Base-by-base conservation (phyloP, 2,797 vertebrate genomes). In the Lepilemur septentrionalis region DNA sequence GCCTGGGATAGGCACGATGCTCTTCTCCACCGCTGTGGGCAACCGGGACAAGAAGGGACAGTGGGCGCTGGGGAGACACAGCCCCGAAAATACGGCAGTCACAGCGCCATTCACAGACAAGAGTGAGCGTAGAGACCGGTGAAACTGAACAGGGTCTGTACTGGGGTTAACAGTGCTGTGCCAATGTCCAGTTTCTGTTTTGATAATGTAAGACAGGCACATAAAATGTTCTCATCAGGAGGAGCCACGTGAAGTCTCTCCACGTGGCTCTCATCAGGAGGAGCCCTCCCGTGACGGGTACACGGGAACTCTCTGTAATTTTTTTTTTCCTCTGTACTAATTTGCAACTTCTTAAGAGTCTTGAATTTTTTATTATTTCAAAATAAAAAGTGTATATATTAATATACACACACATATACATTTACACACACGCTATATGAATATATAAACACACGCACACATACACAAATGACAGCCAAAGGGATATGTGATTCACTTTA, bases 1-100 rank as follows among this genome's bases (percentile, higher is more conserved):
- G 13, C n/a, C 28, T 2, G 3, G 0, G 9, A 32, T 3, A 1
- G 28, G 18, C 18, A 0, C 35, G 0, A 41, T 2, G 55, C 46
- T 59, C 93, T 50, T 32, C 41, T 69, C 55, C 13, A n/a, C 52
- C 61, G 1, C 90, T 1, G 32, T 13, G 59, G 72, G 4, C 59
- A n/a, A 43, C 41, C 35, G 25, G 61, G 15, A 72, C 14, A 41
- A 63, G 50, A 17, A 38, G 25, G 35, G 35, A 3, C 78, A 14
- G 20, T 0, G 32, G 41, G 43, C 52, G 38, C 32, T 5, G 17
- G 9, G 3, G 35, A 30, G n/a, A 20, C 41, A 25, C 6, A n/a
- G 57, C 50, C 35, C 67, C 50, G 35, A 28, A 84, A 13, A 41
- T 4, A 20, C 5, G 22, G 55, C 11, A 7, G 3, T 59, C 50